Evolutionary conservation across 2,888 invertebrate genomes (phyloP).

Genomic region (Blastobasis lacticolella): DNA sequence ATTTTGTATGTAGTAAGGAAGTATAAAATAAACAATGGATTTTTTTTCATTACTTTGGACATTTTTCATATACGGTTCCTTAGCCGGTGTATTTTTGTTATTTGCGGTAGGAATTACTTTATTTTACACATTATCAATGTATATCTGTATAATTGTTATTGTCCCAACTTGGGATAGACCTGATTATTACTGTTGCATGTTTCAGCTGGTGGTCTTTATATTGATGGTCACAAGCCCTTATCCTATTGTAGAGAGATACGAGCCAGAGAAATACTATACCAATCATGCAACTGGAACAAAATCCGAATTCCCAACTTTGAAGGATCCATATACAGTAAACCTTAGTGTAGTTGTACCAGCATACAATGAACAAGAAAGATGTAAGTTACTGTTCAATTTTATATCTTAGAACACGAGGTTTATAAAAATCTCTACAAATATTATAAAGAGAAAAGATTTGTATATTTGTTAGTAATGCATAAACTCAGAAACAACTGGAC

Average conservation of each 20-base stretch:
- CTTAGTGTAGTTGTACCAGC: slow-evolving; percentile 96
- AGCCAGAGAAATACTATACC: slow-evolving; percentile 84
- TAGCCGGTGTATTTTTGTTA: slow-evolving; percentile 23
- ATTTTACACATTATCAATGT: slow-evolving; percentile 1
- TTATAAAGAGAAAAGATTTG: background rate
- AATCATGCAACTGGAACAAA: slow-evolving; percentile 70
- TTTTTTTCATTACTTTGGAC: slow-evolving; percentile 20
- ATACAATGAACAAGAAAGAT: slow-evolving; percentile 94
- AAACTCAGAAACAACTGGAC: background rate
- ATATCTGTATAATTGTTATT: too few relatives aligned
- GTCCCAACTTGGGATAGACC: slow-evolving; percentile 9
- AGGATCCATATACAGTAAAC: slow-evolving; percentile 80
- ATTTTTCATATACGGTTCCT: slow-evolving; percentile 25
- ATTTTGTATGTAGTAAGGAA: too few relatives aligned
- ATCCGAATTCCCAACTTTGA: slow-evolving; percentile 80
- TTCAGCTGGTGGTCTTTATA: slow-evolving; percentile 76
- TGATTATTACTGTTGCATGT: slow-evolving; percentile 15
- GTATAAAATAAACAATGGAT: slow-evolving; percentile 22
- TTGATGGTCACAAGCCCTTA: slow-evolving; percentile 78
- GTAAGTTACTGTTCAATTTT: slow-evolving; percentile 69
- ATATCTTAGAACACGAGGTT: background rate
- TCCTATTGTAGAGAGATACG: slow-evolving; percentile 78
- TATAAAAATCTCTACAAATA: background rate
- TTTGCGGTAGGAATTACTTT: slow-evolving; percentile 30
- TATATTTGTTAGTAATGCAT: background rate